These are phyloP conservation scores for Urocolius indicus DNA, from an alignment of 2,113 vertebrate species.

Conservation along the genomic window DNA sequence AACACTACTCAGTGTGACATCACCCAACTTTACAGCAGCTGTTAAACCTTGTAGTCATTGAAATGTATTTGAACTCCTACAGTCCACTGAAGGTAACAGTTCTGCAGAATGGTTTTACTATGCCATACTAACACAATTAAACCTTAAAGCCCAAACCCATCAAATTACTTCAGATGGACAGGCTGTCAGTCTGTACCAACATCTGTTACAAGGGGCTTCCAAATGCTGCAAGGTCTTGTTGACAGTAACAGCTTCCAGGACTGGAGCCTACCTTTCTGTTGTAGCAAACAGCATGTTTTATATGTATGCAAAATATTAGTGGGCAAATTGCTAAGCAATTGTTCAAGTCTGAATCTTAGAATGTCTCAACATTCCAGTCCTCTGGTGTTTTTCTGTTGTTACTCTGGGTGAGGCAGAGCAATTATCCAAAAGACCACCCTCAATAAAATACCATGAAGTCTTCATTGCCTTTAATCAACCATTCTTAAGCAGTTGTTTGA, in stretches of 20 bases:
- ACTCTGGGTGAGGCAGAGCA: not conserved
- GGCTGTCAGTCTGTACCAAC: not conserved
- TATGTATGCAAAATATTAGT: not conserved
- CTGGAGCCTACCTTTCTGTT: not conserved
- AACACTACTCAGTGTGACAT: not conserved
- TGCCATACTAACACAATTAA: not conserved
- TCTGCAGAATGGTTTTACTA: not conserved
- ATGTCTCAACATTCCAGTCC: not conserved
- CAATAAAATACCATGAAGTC: not conserved
- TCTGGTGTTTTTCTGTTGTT: not conserved
- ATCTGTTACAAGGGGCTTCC: not conserved
- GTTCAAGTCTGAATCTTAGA: not conserved
- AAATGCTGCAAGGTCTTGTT: not conserved
- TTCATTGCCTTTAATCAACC: not conserved
- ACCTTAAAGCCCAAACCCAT: not conserved
- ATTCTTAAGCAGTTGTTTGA: not conserved
- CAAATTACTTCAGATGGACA: not conserved
- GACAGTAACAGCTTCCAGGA: not conserved
- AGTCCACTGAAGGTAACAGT: not conserved
- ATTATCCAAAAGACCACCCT: accelerated
- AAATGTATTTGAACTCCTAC: not conserved
- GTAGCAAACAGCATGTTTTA: not conserved
- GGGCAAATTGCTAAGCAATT: not conserved
- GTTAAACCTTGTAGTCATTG: not conserved
- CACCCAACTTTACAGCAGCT: not conserved